Evolutionary conservation across 2,888 invertebrate genomes (phyloP).

Genomic region (Epirrhoe alternata): DNA sequence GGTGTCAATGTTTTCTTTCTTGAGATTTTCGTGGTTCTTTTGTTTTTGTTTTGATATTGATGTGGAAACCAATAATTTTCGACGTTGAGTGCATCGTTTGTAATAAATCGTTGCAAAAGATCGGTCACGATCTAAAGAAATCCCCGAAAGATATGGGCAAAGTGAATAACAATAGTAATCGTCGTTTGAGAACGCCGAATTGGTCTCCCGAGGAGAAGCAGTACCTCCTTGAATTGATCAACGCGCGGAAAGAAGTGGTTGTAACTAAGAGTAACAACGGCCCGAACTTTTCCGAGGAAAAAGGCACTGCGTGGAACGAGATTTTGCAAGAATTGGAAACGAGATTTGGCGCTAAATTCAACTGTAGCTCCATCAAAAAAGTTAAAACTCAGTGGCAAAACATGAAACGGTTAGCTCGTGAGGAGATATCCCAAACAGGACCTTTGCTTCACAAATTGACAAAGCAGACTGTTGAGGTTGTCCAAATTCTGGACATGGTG

Average conservation of each 20-base stretch:
- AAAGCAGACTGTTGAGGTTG: conserved; percentile 72
- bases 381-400: conserved; percentile 83
- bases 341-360: conserved; percentile 75
- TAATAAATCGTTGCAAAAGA: conserved; percentile 82
- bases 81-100: conserved; percentile 83
- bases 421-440: conserved; percentile 70
- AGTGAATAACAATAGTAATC: conserved; percentile 55
- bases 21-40: conserved; percentile 53
- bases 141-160: conserved; percentile 64
- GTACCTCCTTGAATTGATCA: conserved; percentile 77
- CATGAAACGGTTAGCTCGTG: conserved; percentile 80
- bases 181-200: conserved; percentile 75
- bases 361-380: conserved; percentile 73
- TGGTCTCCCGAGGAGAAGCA: conserved; percentile 80
- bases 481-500: conserved; percentile 68
- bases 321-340: conserved; percentile 65
- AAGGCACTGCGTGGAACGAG: conserved; percentile 78
- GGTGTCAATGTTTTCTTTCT: conserved; percentile 25
- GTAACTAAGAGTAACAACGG: conserved; percentile 74
- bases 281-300: conserved; percentile 76
- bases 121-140: conserved; percentile 66
- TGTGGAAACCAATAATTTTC: conserved; percentile 79
- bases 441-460: conserved; percentile 63
- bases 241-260: conserved; percentile 72
- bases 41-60: conserved; percentile 65